A percentile compares a stretch with the other conserved stretches of the same genome.
Conservation (phyloP, 2,888 invertebrate genomes). For the Sarcophaga carnaria region DNA sequence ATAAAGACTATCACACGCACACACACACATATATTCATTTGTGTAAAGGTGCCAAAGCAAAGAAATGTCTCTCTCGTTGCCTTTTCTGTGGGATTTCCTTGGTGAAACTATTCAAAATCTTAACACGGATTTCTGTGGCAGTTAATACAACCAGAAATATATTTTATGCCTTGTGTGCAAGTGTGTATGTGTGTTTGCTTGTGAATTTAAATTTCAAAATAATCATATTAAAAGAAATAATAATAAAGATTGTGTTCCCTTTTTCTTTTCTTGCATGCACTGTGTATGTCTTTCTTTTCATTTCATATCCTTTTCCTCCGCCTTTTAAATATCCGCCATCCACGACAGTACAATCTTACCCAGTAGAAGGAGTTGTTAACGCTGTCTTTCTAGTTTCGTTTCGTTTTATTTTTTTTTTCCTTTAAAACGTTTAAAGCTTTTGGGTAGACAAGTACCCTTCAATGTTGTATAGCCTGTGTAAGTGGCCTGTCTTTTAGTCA, state of each 20-base stretch:
- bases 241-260: background rate
- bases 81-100: background rate
- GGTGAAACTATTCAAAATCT: background rate
- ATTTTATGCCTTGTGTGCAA: background rate
- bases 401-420: background rate
- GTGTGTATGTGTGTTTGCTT: background rate
- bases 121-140: slow-evolving; percentile 6
- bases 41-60: slow-evolving; percentile 29
- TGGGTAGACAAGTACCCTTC: slow-evolving; percentile 28
- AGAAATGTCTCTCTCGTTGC: background rate
- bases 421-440: background rate
- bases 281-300: too few species aligned
- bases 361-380: background rate
- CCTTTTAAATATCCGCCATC: background rate
- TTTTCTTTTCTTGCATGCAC: too few species aligned
- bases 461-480: background rate
- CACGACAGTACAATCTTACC: background rate
- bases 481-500: slow-evolving; percentile 68
- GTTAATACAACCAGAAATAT: slow-evolving; percentile 14
- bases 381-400: background rate
- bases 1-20: slow-evolving; percentile 37
- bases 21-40: slow-evolving; percentile 10
- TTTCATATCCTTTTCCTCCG: too few species aligned
- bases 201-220: slow-evolving; percentile 35
- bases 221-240: slow-evolving; percentile 25